A percentile compares a stretch with the other conserved stretches of the same genome.
Conservation (phyloP, 2,113 vertebrate genomes). For the Stigmatopora nigra region DNA sequence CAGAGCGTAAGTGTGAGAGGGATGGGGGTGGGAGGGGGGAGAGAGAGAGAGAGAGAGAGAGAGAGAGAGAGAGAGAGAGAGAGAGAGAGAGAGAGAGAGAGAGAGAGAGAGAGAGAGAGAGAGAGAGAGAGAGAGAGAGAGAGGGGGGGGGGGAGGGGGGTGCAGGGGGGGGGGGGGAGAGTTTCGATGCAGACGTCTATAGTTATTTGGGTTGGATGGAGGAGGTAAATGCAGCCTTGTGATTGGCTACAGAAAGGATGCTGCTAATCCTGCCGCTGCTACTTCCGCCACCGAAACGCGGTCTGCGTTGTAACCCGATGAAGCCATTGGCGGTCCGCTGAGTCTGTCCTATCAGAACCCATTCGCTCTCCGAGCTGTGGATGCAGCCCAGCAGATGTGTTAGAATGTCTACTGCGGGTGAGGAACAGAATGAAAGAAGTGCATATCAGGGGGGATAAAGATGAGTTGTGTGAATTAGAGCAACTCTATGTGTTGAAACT, state of each 20-base stretch:
- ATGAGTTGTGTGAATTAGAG: too few relatives aligned
- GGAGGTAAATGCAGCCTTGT: constrained; percentile 23
- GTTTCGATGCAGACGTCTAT: constrained; percentile 64
- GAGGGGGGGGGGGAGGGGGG: too few relatives aligned
- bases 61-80: constrained; percentile 13
- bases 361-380: constrained; percentile 58
- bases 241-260: constrained; percentile 51
- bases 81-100: constrained; percentile 1
- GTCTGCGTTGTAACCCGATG: constrained; percentile 14
- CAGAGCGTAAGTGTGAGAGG: constrained; percentile 22
- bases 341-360: constrained; percentile 20
- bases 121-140: too few relatives aligned
- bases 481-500: too few relatives aligned
- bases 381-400: constrained; percentile 28
- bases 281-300: background rate
- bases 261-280: constrained; percentile 23
- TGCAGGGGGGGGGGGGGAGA: too few relatives aligned
- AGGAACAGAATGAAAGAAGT: background rate
- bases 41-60: constrained; percentile 15
- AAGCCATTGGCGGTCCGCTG: constrained; percentile 27
- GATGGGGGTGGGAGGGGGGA: constrained; percentile 9
- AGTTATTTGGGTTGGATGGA: constrained; percentile 63
- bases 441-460: background rate
- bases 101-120: too few relatives aligned
- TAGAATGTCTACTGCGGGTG: background rate